Conservation (phyloP, 2,113 vertebrate species). For the Spea multiplicata region DNA sequence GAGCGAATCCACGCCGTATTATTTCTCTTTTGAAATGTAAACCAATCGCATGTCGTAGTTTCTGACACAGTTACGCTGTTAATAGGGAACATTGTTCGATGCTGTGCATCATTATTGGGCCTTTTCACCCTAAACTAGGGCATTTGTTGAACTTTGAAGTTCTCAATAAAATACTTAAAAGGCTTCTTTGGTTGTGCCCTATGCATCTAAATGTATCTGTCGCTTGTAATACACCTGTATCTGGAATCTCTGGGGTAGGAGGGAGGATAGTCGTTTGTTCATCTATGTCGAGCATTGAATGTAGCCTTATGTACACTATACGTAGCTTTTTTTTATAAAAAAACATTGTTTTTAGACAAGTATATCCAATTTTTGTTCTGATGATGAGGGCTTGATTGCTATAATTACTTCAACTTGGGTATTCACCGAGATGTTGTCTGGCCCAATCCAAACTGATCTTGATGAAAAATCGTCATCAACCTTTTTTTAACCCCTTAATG, state of each 20-base stretch:
- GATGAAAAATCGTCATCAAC: too few species aligned
- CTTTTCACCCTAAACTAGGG: constrained; percentile 83
- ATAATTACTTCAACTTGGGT: not conserved
- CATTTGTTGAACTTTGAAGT: constrained; percentile 80
- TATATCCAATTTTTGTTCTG: too few species aligned
- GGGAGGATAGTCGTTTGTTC: too few species aligned
- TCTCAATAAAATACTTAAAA: constrained; percentile 74
- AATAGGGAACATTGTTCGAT: constrained; percentile 71
- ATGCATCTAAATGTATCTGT: constrained; percentile 56
- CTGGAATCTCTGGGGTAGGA: too few species aligned
- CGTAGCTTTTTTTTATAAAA: too few species aligned
- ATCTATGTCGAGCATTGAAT: too few species aligned
- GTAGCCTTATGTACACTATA: too few species aligned
- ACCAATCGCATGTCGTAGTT: constrained; percentile 73
- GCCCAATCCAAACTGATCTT: too few species aligned
- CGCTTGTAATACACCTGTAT: not conserved
- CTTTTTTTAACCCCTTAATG: too few species aligned
- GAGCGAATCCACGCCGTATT: constrained; percentile 66
- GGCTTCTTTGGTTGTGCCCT: constrained; percentile 72
- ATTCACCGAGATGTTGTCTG: too few species aligned
- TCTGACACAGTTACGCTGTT: constrained; percentile 70
- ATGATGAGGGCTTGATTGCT: too few species aligned
- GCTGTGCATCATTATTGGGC: constrained; percentile 77
- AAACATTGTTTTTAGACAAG: too few species aligned
- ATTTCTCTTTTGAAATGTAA: constrained; percentile 85